Base-by-base conservation (phyloP, 2,888 invertebrate species). In the Arge pagana region DNA sequence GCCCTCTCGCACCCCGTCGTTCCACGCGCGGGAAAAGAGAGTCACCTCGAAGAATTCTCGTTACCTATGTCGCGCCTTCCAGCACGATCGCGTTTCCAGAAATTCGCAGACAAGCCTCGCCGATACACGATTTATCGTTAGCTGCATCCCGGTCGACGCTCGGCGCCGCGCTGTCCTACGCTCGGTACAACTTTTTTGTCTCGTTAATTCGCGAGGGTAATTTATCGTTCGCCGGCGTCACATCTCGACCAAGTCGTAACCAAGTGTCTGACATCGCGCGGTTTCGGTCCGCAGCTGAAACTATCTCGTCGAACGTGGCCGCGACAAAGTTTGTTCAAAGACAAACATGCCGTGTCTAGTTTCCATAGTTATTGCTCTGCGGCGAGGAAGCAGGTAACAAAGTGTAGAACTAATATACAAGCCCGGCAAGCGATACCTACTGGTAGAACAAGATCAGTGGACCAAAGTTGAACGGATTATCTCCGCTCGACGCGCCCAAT, bases 391-490 rank as follows among this genome's bases (percentile, higher is more conserved):
- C 33, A 35, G 45, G n/a, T 43, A 18, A 11, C 23, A 23, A 45
- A 23, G 45, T 24, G 45, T 45, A 45, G n/a, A n/a, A 45, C 45
- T 33, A 45, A 45, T 33, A 19, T 35, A 23, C n/a, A n/a, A 8
- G 23, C 19, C 16, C 26, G 16, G 45, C 24, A 35, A 45, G 33
- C 45, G 45, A 45, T 45, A 45, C 23, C 24, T 3, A 3, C 5
- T 31, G 18, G 33, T 45, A 45, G 30, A 45, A 45, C 45, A 23
- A 24, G 45, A 45, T 15, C 31, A 33, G 31, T 45, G 15, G 23
- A 33, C 8, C 45, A 35, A 45, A 45, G 45, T 45, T 45, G 28
- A n/a, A n/a, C 28, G 45, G 45, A 45, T 45, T 35, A 45, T 21
- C 45, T 45, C 35, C 35, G 24, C 33, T 33, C 45, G 35, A 45